Evolutionary conservation across 2,113 vertebrate species (phyloP).

Genomic region (Poecile atricapillus): DNA sequence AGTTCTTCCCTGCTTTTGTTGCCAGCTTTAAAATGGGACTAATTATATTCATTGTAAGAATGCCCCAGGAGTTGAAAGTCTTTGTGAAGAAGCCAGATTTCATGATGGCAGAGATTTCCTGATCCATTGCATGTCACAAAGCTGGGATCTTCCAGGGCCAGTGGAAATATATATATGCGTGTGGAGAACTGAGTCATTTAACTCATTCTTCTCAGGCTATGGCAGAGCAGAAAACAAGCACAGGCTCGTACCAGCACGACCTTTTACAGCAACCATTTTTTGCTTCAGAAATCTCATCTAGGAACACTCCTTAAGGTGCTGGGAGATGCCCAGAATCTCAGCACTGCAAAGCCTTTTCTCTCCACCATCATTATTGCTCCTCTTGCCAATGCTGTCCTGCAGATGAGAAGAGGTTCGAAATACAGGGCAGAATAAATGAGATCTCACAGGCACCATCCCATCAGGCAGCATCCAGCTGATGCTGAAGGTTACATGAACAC

Average conservation of each 20-base stretch:
- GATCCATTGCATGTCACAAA: not conserved
- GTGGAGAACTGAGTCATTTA: not conserved
- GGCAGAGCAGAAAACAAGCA: not conserved
- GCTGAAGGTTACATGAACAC: not conserved
- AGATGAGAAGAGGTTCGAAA: not conserved
- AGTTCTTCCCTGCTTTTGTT: not conserved
- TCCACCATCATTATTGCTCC: not conserved
- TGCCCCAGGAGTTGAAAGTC: not conserved
- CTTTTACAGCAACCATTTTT: not conserved
- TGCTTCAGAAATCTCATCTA: not conserved
- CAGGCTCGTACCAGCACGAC: not conserved
- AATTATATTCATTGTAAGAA: not conserved
- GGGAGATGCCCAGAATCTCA: not conserved
- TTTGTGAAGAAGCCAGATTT: not conserved
- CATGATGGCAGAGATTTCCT: not conserved
- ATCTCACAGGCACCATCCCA: not conserved
- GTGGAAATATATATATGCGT: not conserved
- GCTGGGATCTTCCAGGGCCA: not conserved
- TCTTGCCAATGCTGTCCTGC: not conserved
- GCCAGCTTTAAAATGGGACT: not conserved
- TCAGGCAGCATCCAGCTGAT: not conserved
- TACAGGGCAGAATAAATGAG: not conserved
- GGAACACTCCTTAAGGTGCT: not conserved
- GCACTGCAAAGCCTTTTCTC: not conserved
- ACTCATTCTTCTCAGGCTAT: not conserved